These are phyloP conservation scores for Rhea pennata DNA, from an alignment of 2,113 vertebrate species.

Conservation along the genomic window DNA sequence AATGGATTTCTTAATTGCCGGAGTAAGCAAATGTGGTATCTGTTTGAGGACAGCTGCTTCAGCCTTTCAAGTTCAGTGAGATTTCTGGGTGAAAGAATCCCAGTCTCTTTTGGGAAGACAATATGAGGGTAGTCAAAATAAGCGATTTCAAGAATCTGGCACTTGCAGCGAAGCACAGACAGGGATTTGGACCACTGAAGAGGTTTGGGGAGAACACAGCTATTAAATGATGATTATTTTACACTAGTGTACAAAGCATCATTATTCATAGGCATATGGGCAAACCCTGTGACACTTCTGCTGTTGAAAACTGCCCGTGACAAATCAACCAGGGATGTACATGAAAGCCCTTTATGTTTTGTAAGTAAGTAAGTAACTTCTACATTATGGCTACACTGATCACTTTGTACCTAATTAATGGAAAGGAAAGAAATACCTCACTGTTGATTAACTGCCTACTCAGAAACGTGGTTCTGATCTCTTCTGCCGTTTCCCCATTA, in stretches of 20 bases:
- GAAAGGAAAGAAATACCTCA: not conserved
- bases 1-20: not conserved
- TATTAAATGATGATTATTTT: not conserved
- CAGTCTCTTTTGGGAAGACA: not conserved
- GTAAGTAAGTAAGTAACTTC: not conserved
- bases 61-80: not conserved
- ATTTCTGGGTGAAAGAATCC: not conserved
- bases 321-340: not conserved
- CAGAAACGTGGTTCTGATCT: not conserved
- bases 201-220: not conserved
- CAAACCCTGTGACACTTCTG: not conserved
- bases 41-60: not conserved
- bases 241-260: not conserved
- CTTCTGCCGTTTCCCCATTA: not conserved
- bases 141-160: not conserved
- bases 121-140: not conserved
- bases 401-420: not conserved
- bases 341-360: not conserved
- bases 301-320: not conserved
- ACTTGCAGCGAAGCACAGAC: not conserved
- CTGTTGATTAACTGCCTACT: slow-evolving; percentile 30
- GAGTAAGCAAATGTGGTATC: not conserved
- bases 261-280: not conserved
- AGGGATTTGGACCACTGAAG: not conserved
- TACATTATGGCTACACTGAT: not conserved